Evolutionary conservation across 2,113 vertebrate species (phyloP), one percentile per base, ranked within the genome.

Genomic region (Jacana jacana): DNA sequence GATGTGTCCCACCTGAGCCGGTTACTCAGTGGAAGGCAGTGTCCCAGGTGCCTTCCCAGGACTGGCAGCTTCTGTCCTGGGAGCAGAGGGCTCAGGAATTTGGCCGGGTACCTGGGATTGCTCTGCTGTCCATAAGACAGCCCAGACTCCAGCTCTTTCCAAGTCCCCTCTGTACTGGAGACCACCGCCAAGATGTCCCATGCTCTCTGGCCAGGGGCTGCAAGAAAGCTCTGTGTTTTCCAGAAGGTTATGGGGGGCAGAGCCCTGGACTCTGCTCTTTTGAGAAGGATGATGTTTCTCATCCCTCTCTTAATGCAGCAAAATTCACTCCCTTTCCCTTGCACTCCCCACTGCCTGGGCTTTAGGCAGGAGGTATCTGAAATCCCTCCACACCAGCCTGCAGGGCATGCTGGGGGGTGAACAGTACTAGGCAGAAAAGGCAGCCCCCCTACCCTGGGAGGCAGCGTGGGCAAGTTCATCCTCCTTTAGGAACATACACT

Each of bases 151-250:
- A 31, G 78, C 68, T 52, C 40, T 7, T 17, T 2, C 35, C 8
- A 2, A 4, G 39, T 37, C 22, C 83, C 37, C 25, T 20, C 30
- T 3, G 4, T 11, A 4, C 65, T 10, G 55, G 33, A 19, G 3
- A 54, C 5, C 42, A n/a, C n/a, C 55, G 3, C 1, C 0, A 2
- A 37, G 69, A 4, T 6, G 30, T 13, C 20, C 27, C 2, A 3
- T 42, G 17, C 10, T 12, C 44, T 23, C 6, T 2, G 30, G 30
- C 33, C 68, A 75, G 40, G 48, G 13, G 18, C 42, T 51, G 48
- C 1, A 1, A 75, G 78, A 65, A 60, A 39, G 20, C 1, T 25
- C 33, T n/a, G 57, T n/a, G 13, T 25, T 27, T 57, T 23, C 76
- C 2, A 2, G 8, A n/a, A 55, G 20, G 52, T 54, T 30, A 17